These are phyloP conservation scores for Catonia carolina DNA, from an alignment of 2,888 invertebrate genomes.

Conservation along the genomic window DNA sequence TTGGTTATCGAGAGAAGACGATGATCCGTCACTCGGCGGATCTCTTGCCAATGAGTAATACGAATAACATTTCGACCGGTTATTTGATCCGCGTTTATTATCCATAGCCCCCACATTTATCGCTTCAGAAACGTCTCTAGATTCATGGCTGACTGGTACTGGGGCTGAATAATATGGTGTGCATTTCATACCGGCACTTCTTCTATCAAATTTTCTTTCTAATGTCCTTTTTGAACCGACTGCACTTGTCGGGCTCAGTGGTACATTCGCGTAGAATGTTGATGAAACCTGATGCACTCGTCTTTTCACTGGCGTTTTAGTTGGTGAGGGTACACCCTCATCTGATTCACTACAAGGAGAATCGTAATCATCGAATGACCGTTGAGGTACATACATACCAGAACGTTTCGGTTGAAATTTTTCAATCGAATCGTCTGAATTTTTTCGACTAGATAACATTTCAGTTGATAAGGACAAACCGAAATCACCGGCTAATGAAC, in stretches of 20 bases:
- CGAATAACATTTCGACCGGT: conserved; percentile 37
- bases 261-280: conserved; percentile 24
- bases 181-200: conserved; percentile 18
- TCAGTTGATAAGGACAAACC: conserved; percentile 34
- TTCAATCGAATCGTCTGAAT: conserved; percentile 32
- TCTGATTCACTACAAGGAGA: conserved; percentile 38
- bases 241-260: conserved; percentile 29
- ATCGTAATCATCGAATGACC: conserved; percentile 36
- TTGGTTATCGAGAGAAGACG: conserved; percentile 35
- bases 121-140: conserved; percentile 21
- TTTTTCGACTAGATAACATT: conserved; percentile 32
- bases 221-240: conserved; percentile 16
- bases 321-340: conserved; percentile 31
- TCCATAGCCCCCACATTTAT: conserved; percentile 14
- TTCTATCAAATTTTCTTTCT: conserved; percentile 10
- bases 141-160: conserved; percentile 22
- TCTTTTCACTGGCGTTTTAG: conserved; percentile 19
- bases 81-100: conserved; percentile 28
- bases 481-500: conserved; percentile 33
- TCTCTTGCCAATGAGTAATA: conserved; percentile 39
- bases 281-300: conserved; percentile 14
- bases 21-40: conserved; percentile 38
- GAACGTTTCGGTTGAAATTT: conserved; percentile 26
- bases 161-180: conserved; percentile 26
- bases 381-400: conserved; percentile 26